Base-by-base conservation (phyloP, 2,113 vertebrate genomes). In the Chloebia gouldiae region DNA sequence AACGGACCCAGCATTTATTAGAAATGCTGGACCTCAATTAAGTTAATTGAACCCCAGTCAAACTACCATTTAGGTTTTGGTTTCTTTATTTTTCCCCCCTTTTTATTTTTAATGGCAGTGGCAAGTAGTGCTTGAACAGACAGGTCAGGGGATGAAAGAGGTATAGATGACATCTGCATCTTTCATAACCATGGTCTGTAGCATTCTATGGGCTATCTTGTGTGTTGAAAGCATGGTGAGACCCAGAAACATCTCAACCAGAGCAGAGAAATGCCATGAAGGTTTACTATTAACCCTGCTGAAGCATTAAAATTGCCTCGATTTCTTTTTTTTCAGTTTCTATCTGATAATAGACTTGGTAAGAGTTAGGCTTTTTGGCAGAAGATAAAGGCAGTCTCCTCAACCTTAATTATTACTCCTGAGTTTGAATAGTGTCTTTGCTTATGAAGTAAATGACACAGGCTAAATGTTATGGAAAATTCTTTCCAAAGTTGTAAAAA, bases 381-480 rank as follows among this genome's bases (percentile, higher is more conserved):
- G 73, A 69, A 89, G 65, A 91, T 81, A 71, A 89, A 94, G 37
- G 71, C 82, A 72, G 35, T 39, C 39, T 93, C 27, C 39, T 85
- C 75, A 82, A 61, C 61, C 21, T 79, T 81, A 91, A 80, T 68
- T 87, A 77, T 70, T 88, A 27, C 21, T 93, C 54, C 66, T 91
- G 57, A 85, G 82, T 90, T 91, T 92, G 45, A 94, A 77, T 89
- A 95, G n/a, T 85, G 63, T 37, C 25, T 91, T 82, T 68, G 68
- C 40, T 89, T 73, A 80, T 76, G 15, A 94, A 88, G 42, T 82
- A 88, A 87, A 85, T 73, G 81, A 23, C 89, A 85, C 30, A 40
- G 39, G 25, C 47, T 80, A 66, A 66, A 90, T 91, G 51, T 47
- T 63, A 69, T 7, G 33, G 82, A 94, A 87, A 79, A 69, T 69